Percentiles rank a stretch among this genome's conserved stretches.
Conservation (phyloP, 2,888 invertebrate genomes). For the Lysandra coridon region DNA sequence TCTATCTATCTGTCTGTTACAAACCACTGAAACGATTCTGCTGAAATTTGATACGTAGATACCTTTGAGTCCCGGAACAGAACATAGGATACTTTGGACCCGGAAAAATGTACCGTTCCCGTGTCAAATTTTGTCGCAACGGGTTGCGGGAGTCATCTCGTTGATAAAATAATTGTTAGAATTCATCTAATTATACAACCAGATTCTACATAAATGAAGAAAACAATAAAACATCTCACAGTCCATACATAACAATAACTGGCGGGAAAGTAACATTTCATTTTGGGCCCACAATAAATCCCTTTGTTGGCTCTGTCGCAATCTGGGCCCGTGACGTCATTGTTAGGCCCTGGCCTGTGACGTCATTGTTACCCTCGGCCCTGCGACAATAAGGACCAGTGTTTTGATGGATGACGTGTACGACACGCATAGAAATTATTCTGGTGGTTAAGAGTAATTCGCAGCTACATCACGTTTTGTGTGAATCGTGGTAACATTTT, state of each 20-base stretch:
- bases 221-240: background rate
- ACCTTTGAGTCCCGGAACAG: too few relatives aligned
- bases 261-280: slow-evolving; percentile 17
- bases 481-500: background rate
- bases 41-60: too few relatives aligned
- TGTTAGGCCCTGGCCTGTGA: background rate
- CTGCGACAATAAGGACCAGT: background rate
- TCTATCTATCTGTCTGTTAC: too few relatives aligned
- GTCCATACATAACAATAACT: background rate
- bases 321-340: slow-evolving; percentile 12
- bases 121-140: too few relatives aligned
- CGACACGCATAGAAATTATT: background rate
- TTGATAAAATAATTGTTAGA: too few relatives aligned
- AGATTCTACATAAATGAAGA: too few relatives aligned
- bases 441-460: background rate
- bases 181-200: too few relatives aligned
- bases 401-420: slow-evolving; percentile 15
- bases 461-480: background rate
- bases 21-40: too few relatives aligned
- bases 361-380: background rate
- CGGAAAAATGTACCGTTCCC: too few relatives aligned
- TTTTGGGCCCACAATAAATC: slow-evolving; percentile 22
- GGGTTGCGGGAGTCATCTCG: too few relatives aligned
- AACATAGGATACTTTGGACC: too few relatives aligned
- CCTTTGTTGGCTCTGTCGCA: slow-evolving; percentile 8